Base-by-base conservation (phyloP, 2,888 invertebrate genomes). In the Mimas tiliae region DNA sequence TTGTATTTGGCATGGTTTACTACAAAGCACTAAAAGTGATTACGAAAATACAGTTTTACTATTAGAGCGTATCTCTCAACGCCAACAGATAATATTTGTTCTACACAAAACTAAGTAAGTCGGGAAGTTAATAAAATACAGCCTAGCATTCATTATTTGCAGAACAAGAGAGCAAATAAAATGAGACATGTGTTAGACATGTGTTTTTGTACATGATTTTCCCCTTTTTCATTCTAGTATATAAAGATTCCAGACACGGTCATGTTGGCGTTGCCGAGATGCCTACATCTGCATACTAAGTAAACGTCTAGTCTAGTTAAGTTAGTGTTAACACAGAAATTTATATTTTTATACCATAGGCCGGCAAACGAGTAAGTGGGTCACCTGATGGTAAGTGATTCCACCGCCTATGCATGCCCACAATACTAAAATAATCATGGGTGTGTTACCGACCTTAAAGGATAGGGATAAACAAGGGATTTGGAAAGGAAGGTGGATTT, bases 41-140 rank as follows among this genome's bases (percentile, higher is more conserved):
- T 74, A 75, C 70, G 74, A 76, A 76, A 71, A 72, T 66, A 72
- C 68, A 58, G 58, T 38, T 38, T 58, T 58, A 58, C 58, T 58
- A 42, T 55, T 55, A 55, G 27, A 75, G 69, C 71, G 68, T 74
- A 74, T 77, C 75, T 83, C 72, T 79, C 78, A 69, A 70, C 72
- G 75, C 75, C 76, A 71, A 75, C 70, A 76, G 48, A 82, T n/a
- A n/a, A n/a, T 84, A 77, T 79, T 81, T 84, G 83, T 82, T 79
- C 78, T 69, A 67, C 74, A 70, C 80, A 78, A 78, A 76, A 73
- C 74, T 76, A 79, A 77, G 70, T 75, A 72, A 78, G 78, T 77
- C 76, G 77, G 78, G 77, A 80, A 84, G 81, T 85, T 86, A 85
- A 85, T 85, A 82, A 82, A 85, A 83, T 78, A 79, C 74, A 78